Conservation (phyloP, 2,888 invertebrate genomes). For the Dolichomitus sp. region DNA sequence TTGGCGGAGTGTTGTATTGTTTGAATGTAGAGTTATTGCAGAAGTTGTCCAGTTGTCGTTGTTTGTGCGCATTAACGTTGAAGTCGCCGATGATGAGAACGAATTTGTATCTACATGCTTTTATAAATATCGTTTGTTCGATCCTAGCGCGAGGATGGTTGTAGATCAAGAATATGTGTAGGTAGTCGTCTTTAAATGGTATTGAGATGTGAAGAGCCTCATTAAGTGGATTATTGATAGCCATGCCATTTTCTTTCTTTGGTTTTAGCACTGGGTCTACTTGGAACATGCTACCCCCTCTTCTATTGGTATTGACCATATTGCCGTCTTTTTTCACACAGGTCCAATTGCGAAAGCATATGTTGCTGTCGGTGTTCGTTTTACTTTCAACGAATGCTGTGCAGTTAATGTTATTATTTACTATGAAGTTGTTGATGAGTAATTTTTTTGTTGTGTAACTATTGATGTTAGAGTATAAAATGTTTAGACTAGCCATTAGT, state of each 20-base stretch:
- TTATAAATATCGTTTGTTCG: conserved; percentile 21
- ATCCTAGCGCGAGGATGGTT: neutral
- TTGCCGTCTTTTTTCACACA: neutral
- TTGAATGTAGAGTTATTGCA: neutral
- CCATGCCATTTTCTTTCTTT: conserved; percentile 1
- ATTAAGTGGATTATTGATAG: neutral
- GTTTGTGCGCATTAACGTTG: conserved; percentile 15
- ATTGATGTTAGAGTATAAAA: conserved; percentile 4
- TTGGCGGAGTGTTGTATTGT: neutral
- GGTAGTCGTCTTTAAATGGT: conserved; percentile 5
- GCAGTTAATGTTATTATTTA: conserved; percentile 1
- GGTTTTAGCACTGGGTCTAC: neutral
- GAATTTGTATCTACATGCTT: conserved; percentile 26
- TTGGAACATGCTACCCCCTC: conserved; percentile 2
- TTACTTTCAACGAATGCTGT: neutral
- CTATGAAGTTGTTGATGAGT: conserved; percentile 1
- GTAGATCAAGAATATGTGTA: conserved; percentile 25
- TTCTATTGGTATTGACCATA: neutral
- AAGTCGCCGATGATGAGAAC: conserved; percentile 35
- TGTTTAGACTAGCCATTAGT: conserved; percentile 5
- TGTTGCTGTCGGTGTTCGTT: neutral
- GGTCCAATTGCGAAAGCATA: neutral
- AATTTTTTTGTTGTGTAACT: neutral
- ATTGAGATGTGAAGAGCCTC: neutral
- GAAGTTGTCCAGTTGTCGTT: neutral